phyloP scores from a whole-genome alignment of 1,140 invertebrate genomes.

The Rhysida immarginata region DNA sequence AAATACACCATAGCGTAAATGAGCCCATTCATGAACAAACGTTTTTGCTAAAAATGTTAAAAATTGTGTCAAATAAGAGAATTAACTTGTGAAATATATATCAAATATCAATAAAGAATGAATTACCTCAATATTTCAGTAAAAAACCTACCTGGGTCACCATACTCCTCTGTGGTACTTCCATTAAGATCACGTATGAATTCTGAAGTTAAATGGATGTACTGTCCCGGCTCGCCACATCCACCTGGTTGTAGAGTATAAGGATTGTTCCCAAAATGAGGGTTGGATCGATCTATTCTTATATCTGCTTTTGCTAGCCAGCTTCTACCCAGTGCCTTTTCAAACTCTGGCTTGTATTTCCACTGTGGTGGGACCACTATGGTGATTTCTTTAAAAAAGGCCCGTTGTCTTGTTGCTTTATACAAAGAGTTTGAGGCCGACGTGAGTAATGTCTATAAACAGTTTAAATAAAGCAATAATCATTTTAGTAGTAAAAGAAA shows the following conservation, averaged over 20 bases:
- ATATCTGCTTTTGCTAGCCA: slow-evolving; percentile 13
- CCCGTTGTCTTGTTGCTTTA: slow-evolving; percentile 14
- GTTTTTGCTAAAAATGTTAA: slow-evolving; percentile 19
- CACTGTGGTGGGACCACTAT: slow-evolving; percentile 17
- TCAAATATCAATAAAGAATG: not conserved
- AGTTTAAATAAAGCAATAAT: slow-evolving; percentile 14
- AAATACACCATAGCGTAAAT: slow-evolving; percentile 30
- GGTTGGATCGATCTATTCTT: slow-evolving; percentile 14
- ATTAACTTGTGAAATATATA: not conserved
- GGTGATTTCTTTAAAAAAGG: slow-evolving; percentile 17
- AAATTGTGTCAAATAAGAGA: not conserved
- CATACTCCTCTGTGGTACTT: slow-evolving; percentile 7
- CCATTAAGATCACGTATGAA: slow-evolving; percentile 16
- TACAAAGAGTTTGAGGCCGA: slow-evolving; percentile 17
- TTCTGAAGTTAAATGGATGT: slow-evolving; percentile 23
- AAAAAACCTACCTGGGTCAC: slow-evolving; percentile 7
- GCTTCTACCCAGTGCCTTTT: not conserved
- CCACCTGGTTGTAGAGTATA: slow-evolving; percentile 23
- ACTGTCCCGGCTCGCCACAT: slow-evolving; percentile 24
- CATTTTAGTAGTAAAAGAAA: too few relatives aligned
- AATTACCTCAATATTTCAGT: too few relatives aligned
- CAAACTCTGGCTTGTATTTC: slow-evolving; percentile 8
- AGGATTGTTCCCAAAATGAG: slow-evolving; percentile 15
- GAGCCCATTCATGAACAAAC: slow-evolving; percentile 29
- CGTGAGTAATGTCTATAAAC: slow-evolving; percentile 2